Percentiles rank a stretch among this genome's conserved stretches.
Conservation (phyloP, 2,888 invertebrate genomes). For the Monopis laevigella region DNA sequence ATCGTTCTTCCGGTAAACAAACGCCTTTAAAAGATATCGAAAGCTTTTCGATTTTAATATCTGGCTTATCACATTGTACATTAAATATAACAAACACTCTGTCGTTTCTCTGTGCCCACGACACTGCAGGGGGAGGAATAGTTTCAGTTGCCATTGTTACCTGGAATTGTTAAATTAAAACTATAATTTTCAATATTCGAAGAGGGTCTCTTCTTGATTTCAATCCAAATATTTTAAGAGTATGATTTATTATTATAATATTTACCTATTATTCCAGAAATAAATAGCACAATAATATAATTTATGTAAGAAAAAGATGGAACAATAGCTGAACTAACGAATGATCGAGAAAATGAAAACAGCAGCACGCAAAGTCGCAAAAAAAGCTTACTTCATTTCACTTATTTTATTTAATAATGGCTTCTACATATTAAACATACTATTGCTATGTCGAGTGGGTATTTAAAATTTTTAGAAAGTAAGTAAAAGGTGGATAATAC, state of each 20-base stretch:
- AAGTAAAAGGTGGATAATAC: too few species aligned
- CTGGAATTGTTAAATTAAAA: neutral
- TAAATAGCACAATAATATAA: neutral
- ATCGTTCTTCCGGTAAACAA: slow-evolving; percentile 83
- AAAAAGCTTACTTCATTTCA: too few species aligned
- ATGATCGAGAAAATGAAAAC: too few species aligned
- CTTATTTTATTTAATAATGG: too few species aligned
- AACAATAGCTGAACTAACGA: too few species aligned
- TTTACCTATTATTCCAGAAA: neutral
- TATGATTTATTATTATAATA: neutral
- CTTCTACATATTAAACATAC: too few species aligned
- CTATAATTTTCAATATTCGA: neutral
- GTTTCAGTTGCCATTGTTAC: slow-evolving; percentile 21
- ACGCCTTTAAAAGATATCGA: slow-evolving; percentile 82
- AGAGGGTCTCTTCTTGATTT: too few species aligned
- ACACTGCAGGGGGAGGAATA: slow-evolving; percentile 80
- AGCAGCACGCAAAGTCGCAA: too few species aligned
- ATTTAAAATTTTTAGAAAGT: too few species aligned
- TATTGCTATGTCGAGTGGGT: too few species aligned
- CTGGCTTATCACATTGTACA: slow-evolving; percentile 86
- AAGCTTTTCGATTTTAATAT: slow-evolving; percentile 75
- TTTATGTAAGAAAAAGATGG: too few species aligned
- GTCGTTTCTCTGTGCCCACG: slow-evolving; percentile 91
- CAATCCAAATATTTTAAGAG: too few species aligned
- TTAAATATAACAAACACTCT: slow-evolving; percentile 86